Percentiles rank a stretch among this genome's conserved stretches.
Evolutionary conservation across 2,113 vertebrate genomes (phyloP).

Genomic region (Myrmophylax atrothorax): DNA sequence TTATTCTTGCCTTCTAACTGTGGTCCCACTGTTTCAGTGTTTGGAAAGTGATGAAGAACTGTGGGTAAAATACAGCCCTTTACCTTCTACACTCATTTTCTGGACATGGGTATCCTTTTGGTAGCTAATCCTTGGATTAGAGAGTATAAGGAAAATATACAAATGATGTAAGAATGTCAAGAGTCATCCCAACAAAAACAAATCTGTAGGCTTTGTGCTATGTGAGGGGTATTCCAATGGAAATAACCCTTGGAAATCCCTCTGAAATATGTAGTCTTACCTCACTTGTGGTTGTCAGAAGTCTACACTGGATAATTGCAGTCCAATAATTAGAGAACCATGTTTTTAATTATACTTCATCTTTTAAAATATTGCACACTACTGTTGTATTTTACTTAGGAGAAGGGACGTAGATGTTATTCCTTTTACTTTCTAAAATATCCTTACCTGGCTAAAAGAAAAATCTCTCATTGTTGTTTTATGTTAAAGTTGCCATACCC

Average conservation of each 20-base stretch:
- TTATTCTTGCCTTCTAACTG: background rate
- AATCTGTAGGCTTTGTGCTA: background rate
- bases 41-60: background rate
- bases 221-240: rapidly evolving
- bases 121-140: background rate
- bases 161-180: background rate
- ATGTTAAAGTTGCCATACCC: background rate
- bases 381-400: background rate
- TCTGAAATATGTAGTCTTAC: background rate
- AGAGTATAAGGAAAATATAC: background rate
- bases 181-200: background rate
- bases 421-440: background rate
- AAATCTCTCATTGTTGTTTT: background rate
- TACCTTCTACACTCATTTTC: background rate
- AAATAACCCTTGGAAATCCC: background rate
- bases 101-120: background rate
- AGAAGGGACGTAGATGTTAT: background rate
- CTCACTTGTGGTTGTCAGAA: background rate
- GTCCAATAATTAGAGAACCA: background rate
- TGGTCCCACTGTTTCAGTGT: background rate
- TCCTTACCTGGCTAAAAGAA: background rate
- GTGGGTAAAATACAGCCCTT: background rate
- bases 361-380: background rate
- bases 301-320: background rate
- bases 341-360: background rate